Conservation (phyloP, 2,113 vertebrate species). For the Sander lucioperca region DNA sequence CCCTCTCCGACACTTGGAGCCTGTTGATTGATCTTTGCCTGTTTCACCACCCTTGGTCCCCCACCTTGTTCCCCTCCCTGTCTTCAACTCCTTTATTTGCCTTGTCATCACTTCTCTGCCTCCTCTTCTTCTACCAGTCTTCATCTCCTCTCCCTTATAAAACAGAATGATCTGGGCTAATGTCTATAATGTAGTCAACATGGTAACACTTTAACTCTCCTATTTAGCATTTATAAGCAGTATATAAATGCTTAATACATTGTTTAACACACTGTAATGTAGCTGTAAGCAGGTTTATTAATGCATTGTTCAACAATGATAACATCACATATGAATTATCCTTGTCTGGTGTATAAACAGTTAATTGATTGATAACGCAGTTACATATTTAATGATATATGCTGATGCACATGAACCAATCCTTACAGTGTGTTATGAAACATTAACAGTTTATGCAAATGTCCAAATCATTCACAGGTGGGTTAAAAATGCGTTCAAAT, state of each 20-base stretch:
- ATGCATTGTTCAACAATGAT: not conserved
- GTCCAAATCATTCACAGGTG: not conserved
- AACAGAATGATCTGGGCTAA: not conserved
- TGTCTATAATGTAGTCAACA: not conserved
- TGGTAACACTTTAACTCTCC: not conserved
- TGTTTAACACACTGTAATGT: not conserved
- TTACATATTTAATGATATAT: not conserved
- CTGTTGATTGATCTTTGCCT: too few relatives aligned
- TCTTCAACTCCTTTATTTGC: conserved; percentile 22
- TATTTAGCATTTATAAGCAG: not conserved
- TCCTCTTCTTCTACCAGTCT: conserved; percentile 16
- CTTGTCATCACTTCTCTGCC: conserved; percentile 8
- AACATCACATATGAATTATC: not conserved
- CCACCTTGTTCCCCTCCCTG: too few relatives aligned
- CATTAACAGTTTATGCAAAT: not conserved
- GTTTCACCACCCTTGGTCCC: too few relatives aligned
- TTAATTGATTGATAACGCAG: not conserved
- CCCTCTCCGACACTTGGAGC: too few relatives aligned
- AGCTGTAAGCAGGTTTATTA: not conserved
- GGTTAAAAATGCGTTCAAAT: not conserved
- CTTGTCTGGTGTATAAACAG: not conserved
- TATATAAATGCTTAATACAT: not conserved
- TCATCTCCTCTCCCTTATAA: not conserved
- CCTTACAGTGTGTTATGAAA: not conserved
- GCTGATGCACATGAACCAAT: not conserved